Evolutionary conservation across 2,888 invertebrate genomes (phyloP).

Genomic region (Calliphora vomitoria): DNA sequence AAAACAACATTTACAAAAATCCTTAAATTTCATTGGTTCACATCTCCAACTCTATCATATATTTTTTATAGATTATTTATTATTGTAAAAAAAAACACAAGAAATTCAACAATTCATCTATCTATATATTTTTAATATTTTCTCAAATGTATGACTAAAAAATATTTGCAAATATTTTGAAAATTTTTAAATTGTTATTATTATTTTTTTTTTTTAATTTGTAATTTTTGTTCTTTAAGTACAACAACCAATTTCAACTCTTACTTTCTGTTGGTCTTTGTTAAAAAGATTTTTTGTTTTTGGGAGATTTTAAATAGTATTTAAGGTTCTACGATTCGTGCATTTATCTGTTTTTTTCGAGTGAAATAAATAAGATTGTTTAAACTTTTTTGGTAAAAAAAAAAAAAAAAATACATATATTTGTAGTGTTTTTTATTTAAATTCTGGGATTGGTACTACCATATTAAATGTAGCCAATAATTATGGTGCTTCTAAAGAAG

Average conservation of each 20-base stretch:
- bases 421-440: conserved; percentile 26
- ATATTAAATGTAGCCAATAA: neutral
- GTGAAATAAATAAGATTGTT: conserved; percentile 57
- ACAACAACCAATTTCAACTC: conserved; percentile 27
- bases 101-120: neutral
- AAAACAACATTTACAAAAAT: conserved; percentile 14
- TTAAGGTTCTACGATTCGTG: conserved; percentile 60
- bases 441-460: too few relatives aligned
- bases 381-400: conserved; percentile 42
- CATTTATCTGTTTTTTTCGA: conserved; percentile 54
- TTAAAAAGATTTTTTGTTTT: conserved; percentile 28
- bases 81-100: conserved; percentile 54
- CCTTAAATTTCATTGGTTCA: conserved; percentile 54
- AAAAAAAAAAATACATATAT: neutral
- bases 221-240: conserved; percentile 42
- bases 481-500: neutral
- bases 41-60: conserved; percentile 41
- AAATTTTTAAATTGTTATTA: conserved; percentile 47
- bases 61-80: conserved; percentile 66
- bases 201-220: conserved; percentile 31
- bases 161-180: conserved; percentile 36
- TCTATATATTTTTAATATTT: conserved; percentile 39
- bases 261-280: conserved; percentile 26
- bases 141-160: conserved; percentile 59
- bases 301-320: conserved; percentile 48